phyloP scores from a whole-genome alignment of 2,888 invertebrate genomes.

The Cantharis rustica region DNA sequence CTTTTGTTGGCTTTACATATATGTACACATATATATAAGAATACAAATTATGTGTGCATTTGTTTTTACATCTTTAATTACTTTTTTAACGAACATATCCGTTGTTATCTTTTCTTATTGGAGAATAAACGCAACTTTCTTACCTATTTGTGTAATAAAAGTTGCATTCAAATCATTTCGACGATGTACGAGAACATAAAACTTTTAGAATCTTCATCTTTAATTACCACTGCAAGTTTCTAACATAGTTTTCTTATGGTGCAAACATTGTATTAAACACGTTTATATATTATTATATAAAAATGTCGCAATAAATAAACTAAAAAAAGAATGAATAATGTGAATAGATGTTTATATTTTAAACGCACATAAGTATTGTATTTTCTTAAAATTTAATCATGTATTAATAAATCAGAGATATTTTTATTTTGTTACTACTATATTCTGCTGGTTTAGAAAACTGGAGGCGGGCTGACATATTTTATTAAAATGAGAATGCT shows the following conservation, averaged over 20 bases:
- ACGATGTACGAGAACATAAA: background rate
- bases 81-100: background rate
- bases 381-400: background rate
- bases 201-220: background rate
- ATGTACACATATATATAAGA: background rate
- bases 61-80: background rate
- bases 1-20: background rate
- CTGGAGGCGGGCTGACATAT: slow-evolving; percentile 22
- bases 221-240: background rate
- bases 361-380: background rate
- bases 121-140: background rate
- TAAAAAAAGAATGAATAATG: background rate
- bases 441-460: slow-evolving; percentile 7
- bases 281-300: background rate
- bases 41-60: background rate
- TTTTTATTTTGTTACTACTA: background rate
- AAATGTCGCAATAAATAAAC: background rate
- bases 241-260: background rate
- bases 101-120: background rate
- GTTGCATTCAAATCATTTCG: background rate
- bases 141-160: background rate
- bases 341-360: background rate
- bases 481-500: slow-evolving; percentile 27
- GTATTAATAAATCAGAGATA: background rate
- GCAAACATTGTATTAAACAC: background rate